Evolutionary conservation across 2,113 vertebrate species (phyloP), one percentile per base, ranked within the genome.

Genomic region (Corydoras sp.): DNA sequence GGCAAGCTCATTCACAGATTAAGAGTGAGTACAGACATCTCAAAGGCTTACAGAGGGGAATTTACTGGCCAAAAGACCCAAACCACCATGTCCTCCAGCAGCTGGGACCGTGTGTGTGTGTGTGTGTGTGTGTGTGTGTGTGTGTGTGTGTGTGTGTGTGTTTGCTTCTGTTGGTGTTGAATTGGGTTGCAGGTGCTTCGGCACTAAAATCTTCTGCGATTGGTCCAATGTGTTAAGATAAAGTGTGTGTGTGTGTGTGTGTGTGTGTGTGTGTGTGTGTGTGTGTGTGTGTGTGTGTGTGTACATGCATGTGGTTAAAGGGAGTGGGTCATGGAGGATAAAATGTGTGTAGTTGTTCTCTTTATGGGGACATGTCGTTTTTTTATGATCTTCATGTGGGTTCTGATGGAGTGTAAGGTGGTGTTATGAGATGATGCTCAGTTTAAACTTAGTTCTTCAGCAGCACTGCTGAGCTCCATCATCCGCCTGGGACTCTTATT

Each of bases 111-210:
- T 30, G 66, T 68, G 65, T 60, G 56, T 68, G 64, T 66, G 54
- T 43, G 31, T 43, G 53, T 29, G 66, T 68, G 67, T 68, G 32
- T 69, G 66, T 68, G 54, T 78, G 68, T 76, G 35, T 62, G 61
- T 66, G 65, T 66, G 65, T 32, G 48, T 65, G 62, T 67, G 51
- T 67, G 65, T 53, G 64, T 66, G 65, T 67, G 65, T 67, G 65
- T 79, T 69, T 76, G 31, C 18, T 67, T 32, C 24, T 15, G 56
- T 31, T 5, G 30, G 32, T 68, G 60, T 68, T 64, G 69, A 35
- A 24, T 56, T 3, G n/a, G 69, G 59, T 13, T 60, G 63, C 73
- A 80, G 69, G 79, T 82, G 77, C 71, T 76, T 74, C 58, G 10
- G 14, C 56, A 76, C 75, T 62, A 5, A 29, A 43, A 68, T 80